Evolutionary conservation across 2,797 vertebrate genomes (phyloP), one percentile per base, ranked within the genome.

Genomic region (Hippocampus kuda): DNA sequence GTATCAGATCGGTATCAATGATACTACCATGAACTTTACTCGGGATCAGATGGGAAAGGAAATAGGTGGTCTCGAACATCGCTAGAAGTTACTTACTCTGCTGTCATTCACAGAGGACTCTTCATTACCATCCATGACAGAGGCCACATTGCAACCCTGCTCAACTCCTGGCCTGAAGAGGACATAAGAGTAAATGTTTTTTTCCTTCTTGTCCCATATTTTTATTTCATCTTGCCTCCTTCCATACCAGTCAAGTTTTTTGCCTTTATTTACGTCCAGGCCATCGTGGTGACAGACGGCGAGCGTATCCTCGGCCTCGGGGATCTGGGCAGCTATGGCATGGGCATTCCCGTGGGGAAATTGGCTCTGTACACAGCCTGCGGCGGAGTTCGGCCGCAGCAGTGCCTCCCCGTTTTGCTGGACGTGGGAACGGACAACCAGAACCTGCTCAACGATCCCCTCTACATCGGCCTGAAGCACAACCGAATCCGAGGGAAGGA

Each of bases 101-200:
- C 22, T n/a, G n/a, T 4, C 60, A 11, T 76, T 86, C 77, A 59
- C 86, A 99, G 97, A 72, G 97, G 97, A 26, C 91, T 99, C 73
- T 99, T 99, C 81, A 98, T 99, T 85, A 99, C 96, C 77, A 93
- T 99, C 85, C 97, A 99, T 63, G 97, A 99, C 79, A 93, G 89
- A 84, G 97, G 96, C 48, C 97, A 99, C 84, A 91, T 99, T 65
- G 92, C 94, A 83, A 94, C 94, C 54, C 87, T 99, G 94, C 92
- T 99, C 71, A 95, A 97, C 87, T 97, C 97, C 72, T 99, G 97
- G 97, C 95, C 97, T 42, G 94, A 94, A 86, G 93, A 97, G 66
- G 71, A 96, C 83, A 94, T 99, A 79, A 98, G 97, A 94, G 97
- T 98, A 65, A 15, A n/a, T 13, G 4, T 6, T 1, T 7, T 22